A percentile compares a stretch with the other conserved stretches of the same genome.
phyloP scores from a whole-genome alignment of 2,888 invertebrate species.

The Patella depressa region DNA sequence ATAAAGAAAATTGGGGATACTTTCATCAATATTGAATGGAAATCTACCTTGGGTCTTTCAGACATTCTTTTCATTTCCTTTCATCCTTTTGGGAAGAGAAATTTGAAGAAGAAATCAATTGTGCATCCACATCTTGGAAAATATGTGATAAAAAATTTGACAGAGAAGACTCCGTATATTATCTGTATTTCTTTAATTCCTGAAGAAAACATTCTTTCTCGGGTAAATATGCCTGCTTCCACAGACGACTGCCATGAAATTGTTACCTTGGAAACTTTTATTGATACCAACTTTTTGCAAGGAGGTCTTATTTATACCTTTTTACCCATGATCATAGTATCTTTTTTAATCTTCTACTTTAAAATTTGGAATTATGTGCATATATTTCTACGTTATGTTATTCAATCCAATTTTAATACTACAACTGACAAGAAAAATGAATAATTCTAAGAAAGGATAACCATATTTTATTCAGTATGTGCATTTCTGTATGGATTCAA shows the following conservation, averaged over 20 bases:
- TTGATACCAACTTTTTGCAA: not conserved
- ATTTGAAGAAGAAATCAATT: slow-evolving; percentile 23
- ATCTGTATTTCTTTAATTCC: slow-evolving; percentile 33
- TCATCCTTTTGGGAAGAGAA: slow-evolving; percentile 39
- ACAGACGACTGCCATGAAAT: slow-evolving; percentile 28
- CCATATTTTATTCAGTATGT: no score
- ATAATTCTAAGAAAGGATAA: no score
- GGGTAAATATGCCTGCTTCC: not conserved
- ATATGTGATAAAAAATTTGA: slow-evolving; percentile 31
- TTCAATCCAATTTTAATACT: no score
- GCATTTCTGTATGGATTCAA: no score
- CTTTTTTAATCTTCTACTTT: slow-evolving; percentile 13
- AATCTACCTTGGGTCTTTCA: slow-evolving; percentile 16
- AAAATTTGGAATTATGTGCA: not conserved
- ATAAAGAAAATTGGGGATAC: slow-evolving; percentile 28
- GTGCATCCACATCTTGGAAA: slow-evolving; percentile 29
- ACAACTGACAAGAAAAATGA: no score
- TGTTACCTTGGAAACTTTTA: slow-evolving; percentile 20
- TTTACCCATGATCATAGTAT: not conserved
- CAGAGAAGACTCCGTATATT: slow-evolving; percentile 35
- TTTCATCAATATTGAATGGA: slow-evolving; percentile 36
- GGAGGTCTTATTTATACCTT: not conserved
- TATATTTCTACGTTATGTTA: not conserved
- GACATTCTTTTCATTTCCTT: slow-evolving; percentile 29
- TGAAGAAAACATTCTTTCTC: not conserved